Evolutionary conservation across 1,140 invertebrate genomes (phyloP).

Genomic region (Ruditapes philippinarum): DNA sequence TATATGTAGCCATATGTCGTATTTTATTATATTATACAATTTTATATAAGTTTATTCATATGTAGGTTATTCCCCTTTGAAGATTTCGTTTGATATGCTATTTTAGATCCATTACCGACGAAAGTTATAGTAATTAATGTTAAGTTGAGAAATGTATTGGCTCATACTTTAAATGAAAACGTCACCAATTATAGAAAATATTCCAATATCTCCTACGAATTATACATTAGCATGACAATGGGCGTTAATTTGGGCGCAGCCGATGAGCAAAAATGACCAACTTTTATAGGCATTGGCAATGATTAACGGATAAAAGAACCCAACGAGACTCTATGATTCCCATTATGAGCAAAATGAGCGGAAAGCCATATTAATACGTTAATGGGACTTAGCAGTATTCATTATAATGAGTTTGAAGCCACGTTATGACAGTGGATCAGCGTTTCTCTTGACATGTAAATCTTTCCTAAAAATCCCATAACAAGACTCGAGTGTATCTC

Average conservation of each 20-base stretch:
- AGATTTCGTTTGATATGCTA: too few species aligned
- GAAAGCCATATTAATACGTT: constrained; percentile 47
- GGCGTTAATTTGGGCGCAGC: not conserved
- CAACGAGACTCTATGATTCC: constrained; percentile 16
- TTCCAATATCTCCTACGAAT: not conserved
- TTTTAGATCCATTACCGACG: too few species aligned
- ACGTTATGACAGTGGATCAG: constrained; percentile 16
- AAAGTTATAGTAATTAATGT: too few species aligned
- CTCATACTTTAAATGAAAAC: too few species aligned
- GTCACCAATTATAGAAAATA: not conserved
- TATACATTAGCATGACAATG: constrained; percentile 13
- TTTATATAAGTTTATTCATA: too few species aligned
- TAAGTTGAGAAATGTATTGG: too few species aligned
- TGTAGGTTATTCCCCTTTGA: too few species aligned
- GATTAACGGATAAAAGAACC: constrained; percentile 35
- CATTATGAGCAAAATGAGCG: constrained; percentile 39
- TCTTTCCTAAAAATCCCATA: constrained; percentile 30
- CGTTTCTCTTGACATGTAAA: not conserved
- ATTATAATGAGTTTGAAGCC: constrained; percentile 23
- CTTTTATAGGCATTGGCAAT: constrained; percentile 19
- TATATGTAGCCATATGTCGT: too few species aligned
- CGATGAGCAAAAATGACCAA: not conserved
- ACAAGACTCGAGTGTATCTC: not conserved
- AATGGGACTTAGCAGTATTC: constrained; percentile 18
- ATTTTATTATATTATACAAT: too few species aligned